Evolutionary conservation across 2,888 invertebrate species (phyloP), one percentile per base, ranked within the genome.

Genomic region (Serrognathus titanus): DNA sequence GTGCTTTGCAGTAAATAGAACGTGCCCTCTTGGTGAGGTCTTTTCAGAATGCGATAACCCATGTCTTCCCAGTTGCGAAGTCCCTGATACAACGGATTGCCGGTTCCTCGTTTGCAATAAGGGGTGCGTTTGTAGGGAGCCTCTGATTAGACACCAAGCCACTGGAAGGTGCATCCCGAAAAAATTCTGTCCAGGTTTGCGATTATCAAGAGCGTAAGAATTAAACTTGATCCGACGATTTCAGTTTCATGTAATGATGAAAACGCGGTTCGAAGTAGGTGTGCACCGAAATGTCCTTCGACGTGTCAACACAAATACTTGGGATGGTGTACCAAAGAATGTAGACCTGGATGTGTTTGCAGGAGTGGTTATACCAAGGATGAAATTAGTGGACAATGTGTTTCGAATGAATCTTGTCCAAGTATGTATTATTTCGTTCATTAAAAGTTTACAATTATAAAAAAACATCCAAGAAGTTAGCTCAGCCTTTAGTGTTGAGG

Each of bases 71-170:
- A 40, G 11, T 40, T 40, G 40, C 7, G 13, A 13, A 11, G 8
- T 11, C 11, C 40, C 40, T 4, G 13, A 40, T 1, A 11, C 40
- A 13, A 40, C 11, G 8, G 6, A 11, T 9, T 40, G 40, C 40
- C 5, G 5, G 40, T 12, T 12, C 11, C 11, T 12, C 40, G 13
- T 5, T 8, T 58, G 58, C 24, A 48, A 40, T 11, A 13, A 39
- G 9, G 55, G 58, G 20, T 58, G 58, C 31, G 36, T n/a, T 11
- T 58, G 58, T n/a, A 51, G 41, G n/a, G 43, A 43, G n/a, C 12
- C 31, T 12, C 37, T 55, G 1, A 24, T 35, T 71, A 74, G 2
- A 39, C 35, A 57, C 8, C 39, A 43, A 10, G 38, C 39, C 5
- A 57, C 24, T 16, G 53, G 50, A 39, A 10, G 12, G 20, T 57